phyloP scores from a whole-genome alignment of 2,888 invertebrate genomes.

The Xanthorhoe designata region DNA sequence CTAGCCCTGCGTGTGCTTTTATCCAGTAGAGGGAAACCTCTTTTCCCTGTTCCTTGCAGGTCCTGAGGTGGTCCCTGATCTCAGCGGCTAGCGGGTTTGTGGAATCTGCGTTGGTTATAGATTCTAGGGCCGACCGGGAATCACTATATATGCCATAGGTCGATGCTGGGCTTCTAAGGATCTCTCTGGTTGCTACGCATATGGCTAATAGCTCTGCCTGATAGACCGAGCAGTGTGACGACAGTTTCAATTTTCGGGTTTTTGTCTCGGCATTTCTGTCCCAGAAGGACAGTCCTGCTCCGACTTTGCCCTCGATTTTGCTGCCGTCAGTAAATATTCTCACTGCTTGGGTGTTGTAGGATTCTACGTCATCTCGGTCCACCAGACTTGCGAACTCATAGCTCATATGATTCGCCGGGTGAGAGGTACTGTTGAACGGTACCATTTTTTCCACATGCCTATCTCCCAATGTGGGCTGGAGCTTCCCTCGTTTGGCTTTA shows the following conservation, averaged over 20 bases:
- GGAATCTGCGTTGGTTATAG: background rate
- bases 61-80: too few species aligned
- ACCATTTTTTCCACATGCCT: background rate
- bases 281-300: too few species aligned
- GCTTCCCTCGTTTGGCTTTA: background rate
- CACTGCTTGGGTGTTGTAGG: too few species aligned
- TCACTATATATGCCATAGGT: background rate
- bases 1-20: constrained; percentile 5
- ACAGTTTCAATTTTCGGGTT: constrained; percentile 9
- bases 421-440: background rate
- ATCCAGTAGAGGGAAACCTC: too few species aligned
- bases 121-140: constrained; percentile 4
- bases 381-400: background rate
- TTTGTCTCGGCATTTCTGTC: too few species aligned
- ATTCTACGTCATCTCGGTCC: background rate
- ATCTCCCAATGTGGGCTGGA: background rate
- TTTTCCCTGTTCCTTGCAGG: background rate
- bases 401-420: constrained; percentile 1
- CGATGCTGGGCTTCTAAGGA: background rate
- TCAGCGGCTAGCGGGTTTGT: constrained; percentile 9
- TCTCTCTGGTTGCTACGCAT: background rate
- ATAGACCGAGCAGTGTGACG: constrained; percentile 5
- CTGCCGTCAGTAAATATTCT: too few species aligned
- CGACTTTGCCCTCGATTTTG: too few species aligned
- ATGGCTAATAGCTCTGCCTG: constrained; percentile 21